A percentile compares a stretch with the other conserved stretches of the same genome.
Evolutionary conservation across 2,888 invertebrate species (phyloP).

Genomic region (Exephanes ischioxanthus): DNA sequence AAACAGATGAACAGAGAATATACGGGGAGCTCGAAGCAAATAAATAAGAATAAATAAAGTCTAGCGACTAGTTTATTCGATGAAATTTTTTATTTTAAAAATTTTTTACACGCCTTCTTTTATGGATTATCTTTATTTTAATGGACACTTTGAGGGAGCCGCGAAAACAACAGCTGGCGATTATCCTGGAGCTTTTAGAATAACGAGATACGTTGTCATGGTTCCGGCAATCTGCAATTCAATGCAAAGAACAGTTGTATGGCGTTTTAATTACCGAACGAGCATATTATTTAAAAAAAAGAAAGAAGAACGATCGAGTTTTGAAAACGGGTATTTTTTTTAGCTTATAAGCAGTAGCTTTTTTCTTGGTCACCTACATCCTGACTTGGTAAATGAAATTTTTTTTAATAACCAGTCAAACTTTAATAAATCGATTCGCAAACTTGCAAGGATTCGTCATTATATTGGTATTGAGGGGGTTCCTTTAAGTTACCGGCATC

Average conservation of each 20-base stretch:
- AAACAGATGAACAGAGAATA: too few species aligned
- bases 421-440: too few species aligned
- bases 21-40: not conserved
- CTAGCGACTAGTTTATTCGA: not conserved
- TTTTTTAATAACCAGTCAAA: too few species aligned
- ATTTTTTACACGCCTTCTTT: not conserved
- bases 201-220: slow-evolving; percentile 65
- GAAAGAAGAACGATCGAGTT: not conserved
- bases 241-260: not conserved
- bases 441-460: too few species aligned
- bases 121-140: not conserved
- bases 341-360: too few species aligned
- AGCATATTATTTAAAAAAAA: not conserved
- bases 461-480: too few species aligned
- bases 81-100: not conserved
- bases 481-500: too few species aligned
- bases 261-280: not conserved
- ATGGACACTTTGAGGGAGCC: not conserved
- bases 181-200: slow-evolving; percentile 52
- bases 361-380: too few species aligned
- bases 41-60: not conserved
- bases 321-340: too few species aligned
- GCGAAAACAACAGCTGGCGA: not conserved
- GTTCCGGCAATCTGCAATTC: slow-evolving; percentile 62
- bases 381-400: too few species aligned